Base-by-base conservation (phyloP, 2,113 vertebrate genomes). In the Gobio gobio region DNA sequence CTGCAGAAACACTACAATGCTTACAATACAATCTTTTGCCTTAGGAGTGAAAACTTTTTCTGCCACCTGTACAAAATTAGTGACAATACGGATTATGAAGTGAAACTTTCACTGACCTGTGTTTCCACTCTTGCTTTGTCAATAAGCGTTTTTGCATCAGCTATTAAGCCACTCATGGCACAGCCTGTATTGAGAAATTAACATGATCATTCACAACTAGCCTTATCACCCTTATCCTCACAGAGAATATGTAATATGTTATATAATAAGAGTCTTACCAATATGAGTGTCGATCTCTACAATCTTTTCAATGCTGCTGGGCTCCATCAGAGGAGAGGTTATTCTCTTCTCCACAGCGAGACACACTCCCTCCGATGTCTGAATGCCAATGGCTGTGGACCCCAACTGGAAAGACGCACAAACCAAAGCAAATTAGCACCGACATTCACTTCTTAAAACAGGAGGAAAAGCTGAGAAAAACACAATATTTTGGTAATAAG, bases 91-190 rank as follows among this genome's bases (percentile, higher is more conserved):
- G 33, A 68, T 40, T 22, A 22, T 66, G 14, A 66, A 70, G 29
- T 29, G 29, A 40, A 22, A 75, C 18, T 36, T 72, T 82, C 43
- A 56, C 90, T 93, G 87, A 99, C 98, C 96, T 99, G 98, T 68
- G 98, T 99, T 93, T 99, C 98, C 94, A 99, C 98, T 94, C 98
- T 94, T 66, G 98, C 98, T 95, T 99, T 99, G 94, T 99, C 98
- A 56, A 99, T 99, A 78, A 99, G 95, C 86, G 98, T 99, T 94
- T 99, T 99, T 54, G 98, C 98, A 93, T 99, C 98, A 74, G 98
- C 98, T 93, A 99, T 99, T 89, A 99, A 94, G 45, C 98, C 98
- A 81, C 98, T 99, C 98, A 99, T 99, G 83, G 98, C 98, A 90
- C 98, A 99, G 72, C 98, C 98, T 99, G 90, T 10, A 86, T 43